A percentile compares a stretch with the other conserved stretches of the same genome.
Conservation (phyloP, 2,888 invertebrate species). For the Heliconius aoede region DNA sequence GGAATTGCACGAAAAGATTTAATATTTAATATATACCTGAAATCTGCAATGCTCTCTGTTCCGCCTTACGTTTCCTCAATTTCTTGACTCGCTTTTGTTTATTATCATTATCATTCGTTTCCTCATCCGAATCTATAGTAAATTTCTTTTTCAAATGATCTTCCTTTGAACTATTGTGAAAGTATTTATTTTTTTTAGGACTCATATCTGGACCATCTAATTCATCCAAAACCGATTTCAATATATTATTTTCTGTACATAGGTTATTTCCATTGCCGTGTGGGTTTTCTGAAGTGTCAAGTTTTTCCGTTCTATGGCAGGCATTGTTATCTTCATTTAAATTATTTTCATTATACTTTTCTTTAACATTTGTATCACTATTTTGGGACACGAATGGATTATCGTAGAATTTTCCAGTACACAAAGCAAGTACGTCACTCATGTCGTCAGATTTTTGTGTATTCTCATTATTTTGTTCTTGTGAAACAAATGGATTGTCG, state of each 20-base stretch:
- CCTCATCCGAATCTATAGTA: constrained; percentile 76
- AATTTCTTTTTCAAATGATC: constrained; percentile 65
- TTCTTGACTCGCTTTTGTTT: constrained; percentile 66
- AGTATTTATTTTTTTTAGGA: constrained; percentile 66
- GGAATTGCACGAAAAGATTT: no score
- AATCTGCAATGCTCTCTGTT: constrained; percentile 56
- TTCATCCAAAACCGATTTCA: constrained; percentile 72
- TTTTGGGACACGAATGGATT: constrained; percentile 64
- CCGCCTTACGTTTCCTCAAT: constrained; percentile 64
- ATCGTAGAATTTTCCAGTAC: constrained; percentile 84
- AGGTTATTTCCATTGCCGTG: constrained; percentile 15
- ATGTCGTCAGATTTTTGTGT: constrained; percentile 57
- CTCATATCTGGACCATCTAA: constrained; percentile 65
- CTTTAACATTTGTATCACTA: neutral
- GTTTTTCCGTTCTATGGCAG: neutral
- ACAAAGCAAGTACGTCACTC: constrained; percentile 80
- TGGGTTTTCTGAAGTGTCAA: neutral
- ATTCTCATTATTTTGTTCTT: constrained; percentile 11
- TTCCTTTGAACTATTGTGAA: constrained; percentile 49
- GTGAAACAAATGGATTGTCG: constrained; percentile 69
- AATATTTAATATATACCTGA: constrained; percentile 62
- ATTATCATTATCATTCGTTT: constrained; percentile 54
- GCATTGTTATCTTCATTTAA: neutral
- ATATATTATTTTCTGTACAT: constrained; percentile 49
- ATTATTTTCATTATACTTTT: neutral